Evolutionary conservation across 2,797 vertebrate species (phyloP).

Genomic region (Protonibea diacanthus): DNA sequence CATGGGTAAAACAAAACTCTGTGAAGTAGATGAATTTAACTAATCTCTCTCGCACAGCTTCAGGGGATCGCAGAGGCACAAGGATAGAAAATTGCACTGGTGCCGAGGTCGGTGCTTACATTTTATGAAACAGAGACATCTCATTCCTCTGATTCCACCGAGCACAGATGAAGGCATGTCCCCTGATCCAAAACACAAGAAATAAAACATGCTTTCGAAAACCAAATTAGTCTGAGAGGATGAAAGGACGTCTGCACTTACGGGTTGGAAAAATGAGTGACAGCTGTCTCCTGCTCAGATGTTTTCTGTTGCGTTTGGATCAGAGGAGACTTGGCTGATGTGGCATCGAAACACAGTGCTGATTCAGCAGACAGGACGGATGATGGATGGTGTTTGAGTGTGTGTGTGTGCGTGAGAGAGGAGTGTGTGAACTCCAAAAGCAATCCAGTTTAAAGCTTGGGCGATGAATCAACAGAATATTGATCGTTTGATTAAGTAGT

Average conservation of each 20-base stretch:
- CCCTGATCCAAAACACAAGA: neutral
- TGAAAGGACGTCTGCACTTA: neutral
- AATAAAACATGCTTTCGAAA: neutral
- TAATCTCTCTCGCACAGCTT: conserved; percentile 77
- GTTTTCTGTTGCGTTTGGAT: conserved; percentile 26
- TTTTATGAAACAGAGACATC: conserved; percentile 44
- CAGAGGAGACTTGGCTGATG: conserved; percentile 32
- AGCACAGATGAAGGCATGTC: neutral
- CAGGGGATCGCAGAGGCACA: conserved; percentile 57
- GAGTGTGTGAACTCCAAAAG: conserved; percentile 5
- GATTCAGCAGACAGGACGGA: conserved; percentile 32
- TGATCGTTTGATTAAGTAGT: neutral
- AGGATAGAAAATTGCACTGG: conserved; percentile 44
- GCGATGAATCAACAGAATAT: conserved; percentile 7
- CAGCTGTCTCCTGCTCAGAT: conserved; percentile 39
- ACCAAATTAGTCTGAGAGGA: neutral
- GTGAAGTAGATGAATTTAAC: conserved; percentile 77
- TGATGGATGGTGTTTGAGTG: conserved; percentile 36
- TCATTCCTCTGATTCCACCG: neutral
- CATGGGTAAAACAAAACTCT: conserved; percentile 79
- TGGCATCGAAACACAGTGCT: conserved; percentile 26
- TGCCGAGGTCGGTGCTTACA: conserved; percentile 11
- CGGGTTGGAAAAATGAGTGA: conserved; percentile 30
- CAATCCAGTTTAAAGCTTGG: conserved; percentile 8
- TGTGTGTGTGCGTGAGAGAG: neutral